Conservation (phyloP, 2,113 vertebrate species). For the Lonchura striata region DNA sequence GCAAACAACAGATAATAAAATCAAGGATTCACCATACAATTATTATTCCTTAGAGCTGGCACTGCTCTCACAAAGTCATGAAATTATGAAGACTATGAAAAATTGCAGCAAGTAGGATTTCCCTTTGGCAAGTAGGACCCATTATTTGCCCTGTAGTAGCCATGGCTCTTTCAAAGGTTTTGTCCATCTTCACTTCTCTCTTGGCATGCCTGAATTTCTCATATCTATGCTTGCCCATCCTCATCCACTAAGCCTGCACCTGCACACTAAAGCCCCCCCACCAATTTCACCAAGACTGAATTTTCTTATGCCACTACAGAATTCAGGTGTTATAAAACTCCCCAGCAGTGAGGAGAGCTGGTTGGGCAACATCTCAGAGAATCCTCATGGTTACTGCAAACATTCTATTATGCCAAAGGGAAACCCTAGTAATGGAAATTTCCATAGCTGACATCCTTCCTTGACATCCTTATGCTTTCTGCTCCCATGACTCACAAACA, state of each 20-base stretch:
- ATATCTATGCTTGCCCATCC: not conserved
- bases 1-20: slow-evolving; percentile 27
- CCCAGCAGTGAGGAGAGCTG: not conserved
- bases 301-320: not conserved
- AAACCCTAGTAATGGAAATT: slow-evolving; percentile 52
- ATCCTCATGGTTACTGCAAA: not conserved
- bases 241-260: not conserved
- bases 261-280: not conserved
- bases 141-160: not conserved
- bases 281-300: not conserved
- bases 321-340: not conserved
- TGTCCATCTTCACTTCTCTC: not conserved
- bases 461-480: slow-evolving; percentile 9
- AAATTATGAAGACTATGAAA: not conserved
- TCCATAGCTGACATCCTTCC: slow-evolving; percentile 31
- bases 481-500: not conserved
- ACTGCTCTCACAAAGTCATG: not conserved
- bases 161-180: not conserved
- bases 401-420: not conserved
- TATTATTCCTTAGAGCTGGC: not conserved
- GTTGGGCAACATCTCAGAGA: not conserved
- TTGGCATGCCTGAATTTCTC: not conserved
- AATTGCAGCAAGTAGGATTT: not conserved
- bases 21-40: not conserved
- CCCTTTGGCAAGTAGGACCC: not conserved